Base-by-base conservation (phyloP, 2,797 vertebrate genomes). In the Danio tinwini region DNA sequence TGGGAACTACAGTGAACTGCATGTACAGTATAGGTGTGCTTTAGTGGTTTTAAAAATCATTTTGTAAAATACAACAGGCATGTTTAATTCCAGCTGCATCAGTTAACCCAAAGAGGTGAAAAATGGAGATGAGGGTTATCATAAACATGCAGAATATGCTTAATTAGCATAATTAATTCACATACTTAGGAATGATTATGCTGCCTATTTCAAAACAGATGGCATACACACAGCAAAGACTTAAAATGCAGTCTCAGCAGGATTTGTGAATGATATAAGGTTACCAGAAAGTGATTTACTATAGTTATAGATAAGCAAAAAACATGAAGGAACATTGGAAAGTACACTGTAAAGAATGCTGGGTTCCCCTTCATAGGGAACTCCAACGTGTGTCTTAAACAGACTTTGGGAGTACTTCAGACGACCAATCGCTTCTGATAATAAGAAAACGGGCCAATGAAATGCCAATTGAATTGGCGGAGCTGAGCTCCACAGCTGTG, bases 111-210 rank as follows among this genome's bases (percentile, higher is more conserved):
- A 70, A 59, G 53, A 53, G 29, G 37, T 53, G 49, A 70, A 70
- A 9, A 17, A 53, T 53, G 16, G 16, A 70, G 67, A n/a, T 69
- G 29, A 4, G 53, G 12, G 40, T 52, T 4, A 69, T 39, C 13
- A 29, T 40, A 53, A 70, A 52, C 40, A 40, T 53, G 49, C 67
- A 70, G 52, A n/a, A 49, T 53, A 40, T 70, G 10, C 39, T 53
- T 53, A 53, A 53, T 70, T 53, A 40, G 49, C 4, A n/a, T 70
- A 70, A 70, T 70, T 53, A 17, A 40, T 53, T 29, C 49, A 70
- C 67, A 70, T 40, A 70, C 49, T 40, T 53, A 40, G 40, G 67
- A 2, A 13, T 53, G 53, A 70, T 53, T 70, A 70, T 53, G 49
- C 49, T 40, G 10, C 29, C 16, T 16, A 53, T 17, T 70, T 70